Evolutionary conservation across 2,113 vertebrate species (phyloP), one percentile per base, ranked within the genome.

Genomic region (Pyxicephalus adspersus): DNA sequence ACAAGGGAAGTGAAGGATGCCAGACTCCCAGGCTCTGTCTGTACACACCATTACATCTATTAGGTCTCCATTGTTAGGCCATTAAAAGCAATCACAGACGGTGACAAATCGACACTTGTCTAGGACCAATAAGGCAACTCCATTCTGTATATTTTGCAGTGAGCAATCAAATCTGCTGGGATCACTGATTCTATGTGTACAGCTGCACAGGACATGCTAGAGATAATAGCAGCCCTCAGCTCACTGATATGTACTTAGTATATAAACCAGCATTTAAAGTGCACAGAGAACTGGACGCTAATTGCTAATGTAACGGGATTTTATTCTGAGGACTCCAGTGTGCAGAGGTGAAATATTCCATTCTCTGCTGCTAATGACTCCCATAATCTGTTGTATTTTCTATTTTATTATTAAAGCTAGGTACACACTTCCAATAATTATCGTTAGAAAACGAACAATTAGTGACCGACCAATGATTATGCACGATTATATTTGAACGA

Each of bases 181-280:
- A 58, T 78, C 26, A 23, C 50, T 22, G 52, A 17, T 13, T 80
- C 54, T 68, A 38, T 58, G 65, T 54, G 18, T 80, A 54, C 78
- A 72, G 58, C 66, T 52, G 67, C 66, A 63, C 67, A 31, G 34
- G 38, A 72, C 66, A 61, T 80, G 57, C 26, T 23, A 31, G 78
- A 19, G 66, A 25, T 80, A 80, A 64, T 72, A 80, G 78, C 67
- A 61, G 78, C 78, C 70, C 52, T 72, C 64, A 45, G 55, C 25
- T 61, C 31, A 28, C 15, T 79, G 38, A 70, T 80, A 45, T 80
- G 55, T 80, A 60, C 65, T 68, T 67, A 60, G 66, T 54, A 71
- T 72, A 60, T 72, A 60, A 80, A 63, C 77, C 61, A 26, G 52
- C 71, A 80, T 71, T 80, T 80, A 80, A 80, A 71, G 55, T 54